phyloP scores from a whole-genome alignment of 2,113 vertebrate species.

The Phoxinus phoxinus region DNA sequence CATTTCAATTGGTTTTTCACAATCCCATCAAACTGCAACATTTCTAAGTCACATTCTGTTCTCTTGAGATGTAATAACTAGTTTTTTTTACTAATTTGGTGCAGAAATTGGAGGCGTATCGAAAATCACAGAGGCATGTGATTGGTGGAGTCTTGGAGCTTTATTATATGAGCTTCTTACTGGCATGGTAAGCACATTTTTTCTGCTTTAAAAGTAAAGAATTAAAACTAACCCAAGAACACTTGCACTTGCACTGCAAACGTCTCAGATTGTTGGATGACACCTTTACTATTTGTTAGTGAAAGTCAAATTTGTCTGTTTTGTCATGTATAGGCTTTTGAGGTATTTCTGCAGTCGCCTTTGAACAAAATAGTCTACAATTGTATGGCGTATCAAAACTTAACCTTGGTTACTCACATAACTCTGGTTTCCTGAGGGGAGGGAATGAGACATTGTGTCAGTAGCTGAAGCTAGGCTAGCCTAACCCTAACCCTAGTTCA shows the following conservation, averaged over 20 bases:
- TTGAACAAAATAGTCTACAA: background rate
- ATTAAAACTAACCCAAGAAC: background rate
- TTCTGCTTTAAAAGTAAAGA: background rate
- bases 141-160: conserved; percentile 97
- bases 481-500: too few species aligned
- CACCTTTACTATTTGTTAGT: background rate
- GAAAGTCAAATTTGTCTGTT: background rate
- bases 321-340: background rate
- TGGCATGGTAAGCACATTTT: conserved; percentile 81
- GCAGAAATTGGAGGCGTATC: conserved; percentile 90
- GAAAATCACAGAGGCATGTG: conserved; percentile 88
- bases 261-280: background rate
- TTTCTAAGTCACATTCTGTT: background rate
- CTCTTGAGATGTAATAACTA: background rate
- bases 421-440: too few species aligned
- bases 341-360: background rate
- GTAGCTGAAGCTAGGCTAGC: too few species aligned
- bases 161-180: conserved; percentile 92
- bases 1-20: background rate
- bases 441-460: too few species aligned
- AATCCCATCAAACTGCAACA: background rate
- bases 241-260: background rate
- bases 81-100: conserved; percentile 12
- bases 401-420: too few species aligned
- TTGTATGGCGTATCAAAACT: background rate